These are phyloP conservation scores for Scylla paramamosain DNA, from an alignment of 1,140 invertebrate species.

Conservation along the genomic window DNA sequence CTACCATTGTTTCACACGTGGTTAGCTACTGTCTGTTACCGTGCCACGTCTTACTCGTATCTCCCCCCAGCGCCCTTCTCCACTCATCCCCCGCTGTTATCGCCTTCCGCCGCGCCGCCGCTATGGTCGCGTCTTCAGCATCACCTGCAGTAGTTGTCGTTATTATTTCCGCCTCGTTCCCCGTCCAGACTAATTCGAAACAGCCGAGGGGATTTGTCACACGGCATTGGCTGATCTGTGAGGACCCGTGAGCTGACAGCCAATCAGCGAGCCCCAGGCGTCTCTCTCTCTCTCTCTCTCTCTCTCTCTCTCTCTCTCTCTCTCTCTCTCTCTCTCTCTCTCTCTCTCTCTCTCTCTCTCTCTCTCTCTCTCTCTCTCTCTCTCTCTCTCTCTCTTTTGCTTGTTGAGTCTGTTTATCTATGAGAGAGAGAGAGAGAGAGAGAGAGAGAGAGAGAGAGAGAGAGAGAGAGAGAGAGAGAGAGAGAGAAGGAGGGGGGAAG, in stretches of 20 bases:
- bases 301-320: slow-evolving; percentile 49
- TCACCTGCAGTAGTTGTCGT: too few relatives aligned
- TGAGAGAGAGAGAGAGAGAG: too few relatives aligned
- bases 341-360: slow-evolving; percentile 51
- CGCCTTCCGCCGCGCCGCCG: too few relatives aligned
- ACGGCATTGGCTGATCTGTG: not conserved
- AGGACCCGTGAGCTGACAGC: not conserved
- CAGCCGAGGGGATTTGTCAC: not conserved
- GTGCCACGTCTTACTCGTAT: too few relatives aligned
- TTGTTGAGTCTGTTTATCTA: not conserved
- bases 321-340: slow-evolving; percentile 48
- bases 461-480: not conserved
- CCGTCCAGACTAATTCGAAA: not conserved
- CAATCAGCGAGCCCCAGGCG: not conserved
- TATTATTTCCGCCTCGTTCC: not conserved
- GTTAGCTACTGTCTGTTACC: too few relatives aligned
- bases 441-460: not conserved
- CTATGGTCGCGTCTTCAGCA: too few relatives aligned
- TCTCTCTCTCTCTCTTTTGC: slow-evolving; percentile 27
- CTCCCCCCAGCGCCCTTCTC: too few relatives aligned
- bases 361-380: slow-evolving; percentile 40
- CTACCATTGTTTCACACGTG: too few relatives aligned
- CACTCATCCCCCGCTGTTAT: too few relatives aligned
- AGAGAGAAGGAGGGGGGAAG: not conserved
- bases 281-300: slow-evolving; percentile 37